Percentiles rank a stretch among this genome's conserved stretches.
These are phyloP conservation scores for Tychaedon coryphoeus DNA, from an alignment of 2,113 vertebrate genomes.

Conservation along the genomic window DNA sequence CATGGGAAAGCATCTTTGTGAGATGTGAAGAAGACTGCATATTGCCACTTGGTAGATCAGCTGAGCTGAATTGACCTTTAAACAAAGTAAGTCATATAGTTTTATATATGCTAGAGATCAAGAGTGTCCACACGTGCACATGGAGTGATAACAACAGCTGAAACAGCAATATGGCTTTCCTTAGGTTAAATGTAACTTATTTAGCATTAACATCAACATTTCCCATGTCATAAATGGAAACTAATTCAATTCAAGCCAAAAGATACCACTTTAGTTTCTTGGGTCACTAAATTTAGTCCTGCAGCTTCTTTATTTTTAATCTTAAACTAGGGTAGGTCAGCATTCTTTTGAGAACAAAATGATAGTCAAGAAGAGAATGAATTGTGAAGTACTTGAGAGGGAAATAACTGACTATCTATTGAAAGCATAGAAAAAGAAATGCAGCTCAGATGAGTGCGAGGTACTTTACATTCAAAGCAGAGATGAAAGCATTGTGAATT, in stretches of 20 bases:
- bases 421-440: conserved; percentile 2
- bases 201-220: not conserved
- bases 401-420: not conserved
- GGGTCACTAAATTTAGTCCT: not conserved
- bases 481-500: conserved; percentile 55
- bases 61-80: not conserved
- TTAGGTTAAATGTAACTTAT: not conserved
- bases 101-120: not conserved
- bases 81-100: not conserved
- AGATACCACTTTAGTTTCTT: not conserved
- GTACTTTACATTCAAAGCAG: conserved; percentile 40
- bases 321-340: not conserved
- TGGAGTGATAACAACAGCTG: not conserved
- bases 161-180: not conserved
- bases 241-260: not conserved
- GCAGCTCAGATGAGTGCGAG: not conserved
- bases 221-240: not conserved
- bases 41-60: not conserved
- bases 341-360: not conserved
- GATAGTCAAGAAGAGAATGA: not conserved
- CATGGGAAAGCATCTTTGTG: not conserved
- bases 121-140: fast-evolving
- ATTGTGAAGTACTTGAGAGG: not conserved
- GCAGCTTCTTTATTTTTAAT: not conserved
- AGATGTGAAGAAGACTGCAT: not conserved